phyloP scores from a whole-genome alignment of 2,113 vertebrate genomes.

The Hippoglossus stenolepis region DNA sequence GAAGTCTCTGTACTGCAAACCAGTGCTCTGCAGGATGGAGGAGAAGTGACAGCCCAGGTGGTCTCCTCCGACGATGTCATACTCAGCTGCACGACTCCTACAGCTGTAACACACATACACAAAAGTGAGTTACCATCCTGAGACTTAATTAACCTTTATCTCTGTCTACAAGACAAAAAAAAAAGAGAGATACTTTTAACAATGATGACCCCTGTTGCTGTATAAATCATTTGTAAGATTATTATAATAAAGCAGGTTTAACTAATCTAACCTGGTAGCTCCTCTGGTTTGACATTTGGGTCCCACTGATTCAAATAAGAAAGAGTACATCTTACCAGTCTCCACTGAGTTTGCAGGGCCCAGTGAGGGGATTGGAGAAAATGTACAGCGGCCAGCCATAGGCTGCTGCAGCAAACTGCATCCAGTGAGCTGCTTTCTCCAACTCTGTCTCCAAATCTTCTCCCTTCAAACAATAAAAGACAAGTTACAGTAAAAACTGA shows the following conservation, averaged over 20 bases:
- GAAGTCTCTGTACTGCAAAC: conserved; percentile 95
- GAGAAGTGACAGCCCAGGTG: conserved; percentile 89
- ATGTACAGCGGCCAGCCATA: conserved; percentile 97
- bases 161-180: no score
- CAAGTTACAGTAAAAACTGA: not conserved
- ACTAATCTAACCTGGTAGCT: no score
- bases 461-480: conserved; percentile 70
- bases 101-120: conserved; percentile 80
- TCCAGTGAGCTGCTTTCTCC: conserved; percentile 90
- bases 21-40: conserved; percentile 91
- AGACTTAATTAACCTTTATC: no score
- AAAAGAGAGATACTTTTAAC: not conserved
- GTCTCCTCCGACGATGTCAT: conserved; percentile 89
- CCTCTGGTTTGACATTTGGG: not conserved
- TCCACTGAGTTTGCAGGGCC: conserved; percentile 88
- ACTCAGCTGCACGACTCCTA: conserved; percentile 77
- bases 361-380: conserved; percentile 89
- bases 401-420: conserved; percentile 93
- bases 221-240: no score
- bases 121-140: not conserved
- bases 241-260: no score
- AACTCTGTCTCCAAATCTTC: conserved; percentile 89
- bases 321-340: conserved; percentile 86
- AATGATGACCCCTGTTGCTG: not conserved
- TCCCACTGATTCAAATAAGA: accelerated